Percentiles rank a stretch among this genome's conserved stretches.
Conservation (phyloP, 2,113 vertebrate species). For the Deroptyus accipitrinus region DNA sequence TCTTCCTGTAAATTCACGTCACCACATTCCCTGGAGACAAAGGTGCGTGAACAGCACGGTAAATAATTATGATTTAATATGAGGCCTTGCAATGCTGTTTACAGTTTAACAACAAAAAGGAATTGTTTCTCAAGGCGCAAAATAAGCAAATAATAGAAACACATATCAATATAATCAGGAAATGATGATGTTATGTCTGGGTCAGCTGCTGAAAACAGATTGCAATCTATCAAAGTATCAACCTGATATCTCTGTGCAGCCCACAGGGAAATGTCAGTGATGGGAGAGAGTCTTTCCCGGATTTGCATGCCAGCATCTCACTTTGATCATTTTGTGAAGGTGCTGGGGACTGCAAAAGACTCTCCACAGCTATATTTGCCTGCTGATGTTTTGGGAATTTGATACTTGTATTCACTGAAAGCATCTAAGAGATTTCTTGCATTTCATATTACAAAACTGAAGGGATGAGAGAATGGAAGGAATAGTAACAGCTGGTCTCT, state of each 20-base stretch:
- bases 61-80: slow-evolving; percentile 96
- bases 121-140: slow-evolving; percentile 87
- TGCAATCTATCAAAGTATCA: slow-evolving; percentile 74
- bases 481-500: background rate
- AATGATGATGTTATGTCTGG: slow-evolving; percentile 84
- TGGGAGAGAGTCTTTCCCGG: background rate
- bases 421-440: background rate
- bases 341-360: background rate
- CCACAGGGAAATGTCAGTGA: background rate
- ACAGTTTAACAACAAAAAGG: slow-evolving; percentile 83
- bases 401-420: background rate
- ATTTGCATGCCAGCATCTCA: background rate
- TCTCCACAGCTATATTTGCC: background rate
- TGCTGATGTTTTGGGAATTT: background rate
- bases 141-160: slow-evolving; percentile 85
- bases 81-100: slow-evolving; percentile 87
- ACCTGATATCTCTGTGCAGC: slow-evolving; percentile 23
- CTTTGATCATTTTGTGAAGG: background rate
- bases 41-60: slow-evolving; percentile 90
- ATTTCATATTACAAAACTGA: background rate
- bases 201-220: slow-evolving; percentile 79
- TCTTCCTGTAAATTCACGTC: slow-evolving; percentile 97
- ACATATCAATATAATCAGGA: slow-evolving; percentile 85
- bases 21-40: slow-evolving; percentile 90
- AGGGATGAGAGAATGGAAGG: background rate